Evolutionary conservation across 2,797 vertebrate genomes (phyloP), one percentile per base, ranked within the genome.

Genomic region (Phoebastria nigripes): DNA sequence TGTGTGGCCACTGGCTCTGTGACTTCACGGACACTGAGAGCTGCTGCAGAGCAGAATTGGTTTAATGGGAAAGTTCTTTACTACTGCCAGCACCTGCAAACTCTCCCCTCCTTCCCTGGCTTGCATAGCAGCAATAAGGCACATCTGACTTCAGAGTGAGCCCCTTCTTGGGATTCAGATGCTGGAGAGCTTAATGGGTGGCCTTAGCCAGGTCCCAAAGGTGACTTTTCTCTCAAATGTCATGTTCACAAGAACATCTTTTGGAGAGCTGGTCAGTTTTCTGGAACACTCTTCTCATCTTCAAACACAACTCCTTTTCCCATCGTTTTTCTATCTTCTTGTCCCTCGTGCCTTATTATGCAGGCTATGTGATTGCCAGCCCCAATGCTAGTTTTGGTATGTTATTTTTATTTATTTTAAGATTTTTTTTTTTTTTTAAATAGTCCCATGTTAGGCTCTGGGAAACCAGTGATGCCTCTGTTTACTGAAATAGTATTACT

Each of bases 301-400:
- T 37, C n/a, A 67, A 69, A 63, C 25, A 56, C 16, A 42, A 17
- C 15, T 67, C 4, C 9, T 61, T 51, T 91, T 65, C 21, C 33
- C 11, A 8, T 80, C 1, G 5, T 25, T 86, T 89, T 71, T 69
- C 59, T 11, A 0, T 69, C 28, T 39, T 78, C 20, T 54, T 51
- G 17, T 74, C 21, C 5, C 22, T 55, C 2, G 0, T 26, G 12
- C 31, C 3, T 0, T 44, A 17, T 78, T 76, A 54, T 20, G 7
- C 6, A 58, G 69, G 15, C 52, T 61, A 9, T 17, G 42, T 37
- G 24, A 41, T 15, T 87, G 37, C 44, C 46, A 44, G 17, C 9
- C 31, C 14, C 15, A 18, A 41, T 62, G 25, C 6, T 44, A 42
- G 35, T 13, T 51, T 71, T 87, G 19, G 19, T 63, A 79, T 8